phyloP scores from a whole-genome alignment of 2,113 vertebrate species.

The Arenaria interpres region DNA sequence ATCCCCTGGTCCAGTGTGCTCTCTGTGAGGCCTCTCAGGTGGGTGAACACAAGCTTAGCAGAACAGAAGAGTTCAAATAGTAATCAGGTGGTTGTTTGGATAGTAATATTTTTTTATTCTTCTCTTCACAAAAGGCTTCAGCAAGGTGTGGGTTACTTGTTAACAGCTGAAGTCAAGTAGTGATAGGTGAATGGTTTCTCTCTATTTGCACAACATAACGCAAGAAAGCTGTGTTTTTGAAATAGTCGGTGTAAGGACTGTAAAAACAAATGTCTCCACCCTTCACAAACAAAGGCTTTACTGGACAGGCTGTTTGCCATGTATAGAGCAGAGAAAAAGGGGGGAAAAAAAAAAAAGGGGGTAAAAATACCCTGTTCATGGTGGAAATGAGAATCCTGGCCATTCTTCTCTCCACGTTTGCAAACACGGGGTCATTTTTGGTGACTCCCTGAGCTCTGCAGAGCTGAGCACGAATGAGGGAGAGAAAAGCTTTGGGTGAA shows the following conservation, averaged over 20 bases:
- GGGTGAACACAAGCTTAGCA: neutral
- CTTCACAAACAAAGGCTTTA: conserved; percentile 37
- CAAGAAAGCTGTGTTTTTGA: conserved; percentile 27
- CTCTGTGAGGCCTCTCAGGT: neutral
- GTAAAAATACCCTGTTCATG: neutral
- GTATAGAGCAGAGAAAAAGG: neutral
- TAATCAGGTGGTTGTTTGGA: conserved; percentile 41
- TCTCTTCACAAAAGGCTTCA: conserved; percentile 48
- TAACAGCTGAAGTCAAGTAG: conserved; percentile 33
- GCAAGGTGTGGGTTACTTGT: conserved; percentile 50
- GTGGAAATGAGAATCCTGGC: neutral
- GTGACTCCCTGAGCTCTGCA: neutral
- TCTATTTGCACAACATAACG: neutral
- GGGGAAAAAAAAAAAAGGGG: neutral
- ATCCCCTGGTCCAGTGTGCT: neutral
- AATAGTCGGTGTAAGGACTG: neutral
- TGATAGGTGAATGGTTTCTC: neutral
- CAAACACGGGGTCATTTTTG: neutral
- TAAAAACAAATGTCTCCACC: conserved; percentile 36
- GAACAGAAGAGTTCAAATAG: neutral
- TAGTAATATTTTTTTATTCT: conserved; percentile 12
- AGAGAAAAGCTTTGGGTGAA: neutral
- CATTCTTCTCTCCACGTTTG: neutral
- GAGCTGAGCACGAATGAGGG: neutral
- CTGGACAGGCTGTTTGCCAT: neutral